These are phyloP conservation scores for Adoxophyes honmai DNA, from an alignment of 1,140 invertebrate genomes.

Conservation along the genomic window DNA sequence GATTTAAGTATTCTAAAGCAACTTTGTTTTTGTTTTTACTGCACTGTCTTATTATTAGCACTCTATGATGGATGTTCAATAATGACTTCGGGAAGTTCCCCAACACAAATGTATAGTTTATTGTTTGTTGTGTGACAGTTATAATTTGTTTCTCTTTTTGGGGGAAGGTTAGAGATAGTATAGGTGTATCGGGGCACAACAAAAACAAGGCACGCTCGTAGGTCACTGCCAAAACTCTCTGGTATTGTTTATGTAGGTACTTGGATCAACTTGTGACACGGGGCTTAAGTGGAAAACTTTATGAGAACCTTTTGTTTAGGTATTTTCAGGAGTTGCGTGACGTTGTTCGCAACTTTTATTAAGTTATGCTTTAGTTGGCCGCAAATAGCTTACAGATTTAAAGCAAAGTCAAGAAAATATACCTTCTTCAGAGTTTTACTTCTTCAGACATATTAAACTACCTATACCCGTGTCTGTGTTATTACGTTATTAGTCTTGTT, in stretches of 20 bases:
- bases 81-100: neutral
- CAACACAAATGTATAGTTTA: neutral
- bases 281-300: constrained; percentile 42
- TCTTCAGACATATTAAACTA: too few species aligned
- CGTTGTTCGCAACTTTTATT: too few species aligned
- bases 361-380: too few species aligned
- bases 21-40: too few species aligned
- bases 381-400: too few species aligned
- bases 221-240: constrained; percentile 32
- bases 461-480: too few species aligned
- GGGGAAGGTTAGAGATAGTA: neutral
- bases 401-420: too few species aligned
- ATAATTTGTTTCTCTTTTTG: constrained; percentile 11
- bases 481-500: too few species aligned
- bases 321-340: neutral
- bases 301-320: constrained; percentile 18
- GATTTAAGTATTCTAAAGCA: too few species aligned
- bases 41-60: neutral
- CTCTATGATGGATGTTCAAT: neutral
- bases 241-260: constrained; percentile 33
- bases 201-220: constrained; percentile 23
- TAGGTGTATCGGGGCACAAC: neutral
- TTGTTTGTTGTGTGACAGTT: constrained; percentile 5
- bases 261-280: constrained; percentile 28
- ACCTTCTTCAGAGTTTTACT: too few species aligned